phyloP scores from a whole-genome alignment of 92 coral and sea anemone genomes.

The Siderastrea radians region DNA sequence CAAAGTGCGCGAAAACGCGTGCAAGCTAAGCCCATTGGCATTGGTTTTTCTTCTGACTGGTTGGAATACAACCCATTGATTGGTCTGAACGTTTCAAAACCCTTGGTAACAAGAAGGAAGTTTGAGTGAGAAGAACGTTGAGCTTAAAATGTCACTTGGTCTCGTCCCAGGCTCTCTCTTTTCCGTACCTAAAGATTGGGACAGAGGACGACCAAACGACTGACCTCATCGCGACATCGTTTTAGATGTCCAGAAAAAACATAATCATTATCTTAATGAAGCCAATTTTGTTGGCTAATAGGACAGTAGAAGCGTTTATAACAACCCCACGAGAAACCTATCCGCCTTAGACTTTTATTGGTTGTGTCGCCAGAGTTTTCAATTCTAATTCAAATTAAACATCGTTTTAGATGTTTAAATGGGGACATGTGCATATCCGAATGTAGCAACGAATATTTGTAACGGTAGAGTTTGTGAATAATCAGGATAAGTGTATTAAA shows the following conservation, averaged over 20 bases:
- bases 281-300: background rate
- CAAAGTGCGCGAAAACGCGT: no score
- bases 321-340: no score
- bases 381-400: background rate
- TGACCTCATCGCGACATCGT: constrained; percentile 3
- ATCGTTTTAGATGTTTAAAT: constrained; percentile 8
- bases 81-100: no score
- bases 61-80: no score
- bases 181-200: background rate
- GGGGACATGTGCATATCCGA: background rate
- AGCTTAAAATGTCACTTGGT: no score
- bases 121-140: no score
- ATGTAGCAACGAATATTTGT: background rate
- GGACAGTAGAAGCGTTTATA: background rate
- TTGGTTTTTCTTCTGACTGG: no score
- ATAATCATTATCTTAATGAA: background rate
- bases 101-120: no score
- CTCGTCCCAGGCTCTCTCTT: background rate
- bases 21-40: no score
- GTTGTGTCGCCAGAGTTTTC: background rate
- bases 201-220: background rate
- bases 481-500: background rate
- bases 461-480: background rate
- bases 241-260: background rate
- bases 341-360: no score